A percentile compares a stretch with the other conserved stretches of the same genome.
Evolutionary conservation across 2,113 vertebrate species (phyloP).

Genomic region (Ageneiosus marmoratus): DNA sequence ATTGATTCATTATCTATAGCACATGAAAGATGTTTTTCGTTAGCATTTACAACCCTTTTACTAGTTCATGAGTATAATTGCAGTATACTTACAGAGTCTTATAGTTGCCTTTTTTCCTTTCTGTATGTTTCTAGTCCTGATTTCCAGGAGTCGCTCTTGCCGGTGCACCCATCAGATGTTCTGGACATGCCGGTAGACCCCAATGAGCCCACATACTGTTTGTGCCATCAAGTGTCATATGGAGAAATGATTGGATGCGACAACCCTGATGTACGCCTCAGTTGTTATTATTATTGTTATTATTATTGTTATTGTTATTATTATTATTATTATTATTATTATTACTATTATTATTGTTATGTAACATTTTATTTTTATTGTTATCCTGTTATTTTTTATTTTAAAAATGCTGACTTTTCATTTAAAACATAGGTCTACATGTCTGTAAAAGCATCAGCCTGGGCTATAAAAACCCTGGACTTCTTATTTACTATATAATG

Average conservation of each 20-base stretch:
- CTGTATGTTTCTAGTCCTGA: conserved; percentile 74
- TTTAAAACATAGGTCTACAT: background rate
- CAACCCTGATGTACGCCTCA: conserved; percentile 86
- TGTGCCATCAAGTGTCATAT: conserved; percentile 97
- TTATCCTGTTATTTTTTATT: background rate
- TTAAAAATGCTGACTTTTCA: background rate
- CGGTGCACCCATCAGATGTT: conserved; percentile 93
- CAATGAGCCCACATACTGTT: conserved; percentile 95
- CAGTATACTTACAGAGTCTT: background rate
- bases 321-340: no score
- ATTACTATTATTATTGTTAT: no score
- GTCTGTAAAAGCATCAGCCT: background rate
- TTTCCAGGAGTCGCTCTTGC: conserved; percentile 83
- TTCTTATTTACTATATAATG: no score
- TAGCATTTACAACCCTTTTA: background rate
- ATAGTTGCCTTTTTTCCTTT: background rate
- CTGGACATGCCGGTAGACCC: conserved; percentile 98
- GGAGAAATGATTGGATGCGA: conserved; percentile 99
- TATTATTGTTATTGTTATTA: no score
- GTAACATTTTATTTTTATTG: no score
- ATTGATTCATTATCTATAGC: background rate
- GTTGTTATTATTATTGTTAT: background rate
- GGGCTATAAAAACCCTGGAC: no score
- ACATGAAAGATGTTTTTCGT: background rate
- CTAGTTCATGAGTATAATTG: background rate